These are phyloP conservation scores for Drosophila auraria DNA, from an alignment of 1,140 invertebrate species.

Conservation along the genomic window DNA sequence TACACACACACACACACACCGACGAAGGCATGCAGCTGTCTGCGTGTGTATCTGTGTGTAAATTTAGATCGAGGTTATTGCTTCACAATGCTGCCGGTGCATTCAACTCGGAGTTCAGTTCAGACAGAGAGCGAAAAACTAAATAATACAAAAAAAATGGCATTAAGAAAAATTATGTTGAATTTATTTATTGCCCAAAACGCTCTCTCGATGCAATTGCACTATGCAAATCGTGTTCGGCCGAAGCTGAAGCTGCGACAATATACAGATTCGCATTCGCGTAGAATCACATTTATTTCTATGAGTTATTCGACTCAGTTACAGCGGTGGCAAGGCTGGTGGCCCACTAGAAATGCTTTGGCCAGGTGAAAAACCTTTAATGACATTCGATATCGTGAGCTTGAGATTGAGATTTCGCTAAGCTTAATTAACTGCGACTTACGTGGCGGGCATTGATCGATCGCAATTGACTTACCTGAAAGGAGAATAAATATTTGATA, in stretches of 20 bases:
- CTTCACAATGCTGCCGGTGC: slow-evolving; percentile 79
- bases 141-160: slow-evolving; percentile 31
- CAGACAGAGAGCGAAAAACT: slow-evolving; percentile 27
- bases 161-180: slow-evolving; percentile 73
- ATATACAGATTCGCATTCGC: slow-evolving; percentile 12
- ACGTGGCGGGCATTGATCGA: slow-evolving; percentile 41
- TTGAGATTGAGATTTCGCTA: slow-evolving; percentile 13
- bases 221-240: slow-evolving; percentile 64
- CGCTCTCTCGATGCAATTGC: slow-evolving; percentile 50
- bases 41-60: slow-evolving; percentile 71
- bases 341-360: slow-evolving; percentile 27
- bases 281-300: slow-evolving; percentile 44
- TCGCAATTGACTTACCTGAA: slow-evolving; percentile 53
- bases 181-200: slow-evolving; percentile 69
- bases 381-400: slow-evolving; percentile 63
- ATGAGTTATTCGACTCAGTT: slow-evolving; percentile 70
- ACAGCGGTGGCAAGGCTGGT: slow-evolving; percentile 61
- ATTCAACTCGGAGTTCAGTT: slow-evolving; percentile 74
- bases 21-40: slow-evolving; percentile 35
- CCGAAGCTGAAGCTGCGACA: slow-evolving; percentile 18
- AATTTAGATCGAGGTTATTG: slow-evolving; percentile 84
- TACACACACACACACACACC: slow-evolving; percentile 30
- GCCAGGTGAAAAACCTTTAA: slow-evolving; percentile 70
- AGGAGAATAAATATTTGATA: slow-evolving; percentile 34
- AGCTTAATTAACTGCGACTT: slow-evolving; percentile 52